Evolutionary conservation across 2,888 invertebrate genomes (phyloP).

Genomic region (Pyrrhia umbra): DNA sequence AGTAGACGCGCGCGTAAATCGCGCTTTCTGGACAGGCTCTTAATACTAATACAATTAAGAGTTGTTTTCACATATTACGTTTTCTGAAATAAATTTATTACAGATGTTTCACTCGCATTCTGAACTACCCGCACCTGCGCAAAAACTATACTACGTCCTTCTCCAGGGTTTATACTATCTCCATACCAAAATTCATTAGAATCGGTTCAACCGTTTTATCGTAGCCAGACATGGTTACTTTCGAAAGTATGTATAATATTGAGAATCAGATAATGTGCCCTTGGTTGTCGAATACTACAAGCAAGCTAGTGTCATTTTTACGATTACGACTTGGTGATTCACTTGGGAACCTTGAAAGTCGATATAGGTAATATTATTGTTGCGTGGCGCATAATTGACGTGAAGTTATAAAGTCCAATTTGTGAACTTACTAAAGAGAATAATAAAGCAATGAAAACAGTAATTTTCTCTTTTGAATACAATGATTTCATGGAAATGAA

Average conservation of each 20-base stretch:
- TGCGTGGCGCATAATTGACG: constrained; percentile 4
- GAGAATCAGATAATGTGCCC: constrained; percentile 12
- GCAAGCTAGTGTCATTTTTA: not conserved
- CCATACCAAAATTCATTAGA: no score
- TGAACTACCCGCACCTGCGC: no score
- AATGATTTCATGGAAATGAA: constrained; percentile 16
- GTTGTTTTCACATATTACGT: no score
- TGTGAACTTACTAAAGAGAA: constrained; percentile 23
- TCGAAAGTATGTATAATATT: constrained; percentile 11
- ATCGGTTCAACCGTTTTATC: no score
- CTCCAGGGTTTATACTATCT: no score
- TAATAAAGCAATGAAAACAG: constrained; percentile 25
- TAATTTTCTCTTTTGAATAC: not conserved
- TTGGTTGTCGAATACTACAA: not conserved
- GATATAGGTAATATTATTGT: not conserved
- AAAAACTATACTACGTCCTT: no score
- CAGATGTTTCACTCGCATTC: no score
- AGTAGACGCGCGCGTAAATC: no score
- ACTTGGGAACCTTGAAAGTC: constrained; percentile 9
- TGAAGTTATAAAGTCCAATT: constrained; percentile 16
- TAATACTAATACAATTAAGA: no score
- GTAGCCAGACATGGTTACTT: no score
- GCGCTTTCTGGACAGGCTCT: no score
- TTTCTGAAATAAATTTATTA: no score
- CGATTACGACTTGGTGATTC: not conserved